Conservation (phyloP, 92 coral and sea anemone genomes). For the Paramuricea clavata region DNA sequence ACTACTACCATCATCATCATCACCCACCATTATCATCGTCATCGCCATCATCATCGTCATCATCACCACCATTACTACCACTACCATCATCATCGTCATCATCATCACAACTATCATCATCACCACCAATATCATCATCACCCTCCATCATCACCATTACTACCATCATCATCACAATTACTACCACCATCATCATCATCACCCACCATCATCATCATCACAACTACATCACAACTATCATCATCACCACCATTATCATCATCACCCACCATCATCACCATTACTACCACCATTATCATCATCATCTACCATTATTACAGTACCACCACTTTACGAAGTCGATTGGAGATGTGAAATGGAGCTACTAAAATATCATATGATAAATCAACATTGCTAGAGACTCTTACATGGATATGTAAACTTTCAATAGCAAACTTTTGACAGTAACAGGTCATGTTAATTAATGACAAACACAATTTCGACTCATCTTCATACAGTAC, state of each 20-base stretch:
- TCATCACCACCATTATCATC: no score
- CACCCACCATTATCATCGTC: background rate
- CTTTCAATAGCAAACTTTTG: background rate
- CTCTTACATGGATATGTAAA: no score
- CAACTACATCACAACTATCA: no score
- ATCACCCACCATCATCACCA: background rate
- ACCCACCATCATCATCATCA: background rate
- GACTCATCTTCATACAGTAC: background rate
- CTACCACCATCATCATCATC: background rate
- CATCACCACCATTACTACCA: background rate
- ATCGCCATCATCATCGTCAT: background rate
- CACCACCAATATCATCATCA: background rate
- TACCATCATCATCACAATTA: background rate
- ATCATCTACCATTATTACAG: background rate
- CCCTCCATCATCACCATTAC: background rate
- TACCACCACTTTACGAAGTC: no score
- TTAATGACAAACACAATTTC: background rate
- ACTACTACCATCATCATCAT: background rate
- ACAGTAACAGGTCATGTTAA: background rate
- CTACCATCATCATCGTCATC: background rate
- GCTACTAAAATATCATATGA: no score
- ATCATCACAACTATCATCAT: background rate
- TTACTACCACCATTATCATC: background rate
- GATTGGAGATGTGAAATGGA: no score
- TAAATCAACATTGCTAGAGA: no score